A percentile compares a stretch with the other conserved stretches of the same genome.
phyloP scores from a whole-genome alignment of 1,140 invertebrate species.

The Halictus rubicundus region DNA sequence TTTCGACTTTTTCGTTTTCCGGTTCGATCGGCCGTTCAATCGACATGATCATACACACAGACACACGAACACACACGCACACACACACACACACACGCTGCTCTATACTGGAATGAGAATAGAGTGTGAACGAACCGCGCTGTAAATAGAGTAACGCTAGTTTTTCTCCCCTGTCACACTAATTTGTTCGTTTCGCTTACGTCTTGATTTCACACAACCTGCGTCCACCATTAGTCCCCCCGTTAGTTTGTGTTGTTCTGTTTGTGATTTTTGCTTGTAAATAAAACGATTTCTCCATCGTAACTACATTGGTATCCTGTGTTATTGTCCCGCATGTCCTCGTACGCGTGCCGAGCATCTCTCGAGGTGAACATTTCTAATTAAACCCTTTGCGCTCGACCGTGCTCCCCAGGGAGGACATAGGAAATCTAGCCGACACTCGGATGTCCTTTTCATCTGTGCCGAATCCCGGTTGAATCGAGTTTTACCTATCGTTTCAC shows the following conservation, averaged over 20 bases:
- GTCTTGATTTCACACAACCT: constrained; percentile 13
- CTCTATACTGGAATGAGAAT: background rate
- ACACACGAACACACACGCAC: background rate
- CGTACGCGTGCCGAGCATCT: constrained; percentile 3
- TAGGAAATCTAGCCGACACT: background rate
- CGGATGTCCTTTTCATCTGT: too few species aligned
- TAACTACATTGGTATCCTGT: constrained; percentile 53
- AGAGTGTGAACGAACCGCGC: constrained; percentile 5
- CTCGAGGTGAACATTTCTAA: background rate
- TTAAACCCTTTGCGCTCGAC: too few species aligned
- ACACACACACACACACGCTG: background rate
- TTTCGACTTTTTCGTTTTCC: background rate
- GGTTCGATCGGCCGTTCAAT: background rate
- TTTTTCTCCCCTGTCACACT: background rate
- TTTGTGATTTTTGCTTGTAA: constrained; percentile 57
- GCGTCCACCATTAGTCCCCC: constrained; percentile 13
- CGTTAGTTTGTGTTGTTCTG: constrained; percentile 44
- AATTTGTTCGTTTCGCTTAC: constrained; percentile 42
- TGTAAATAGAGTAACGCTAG: constrained; percentile 49
- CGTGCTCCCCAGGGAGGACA: too few species aligned
- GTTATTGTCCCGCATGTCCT: constrained; percentile 68
- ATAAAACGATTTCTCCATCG: constrained; percentile 64
- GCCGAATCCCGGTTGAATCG: too few species aligned
- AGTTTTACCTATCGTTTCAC: too few species aligned
- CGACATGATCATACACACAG: background rate